Conservation (phyloP, 2,888 invertebrate genomes). For the Acanthosepion esculentum region DNA sequence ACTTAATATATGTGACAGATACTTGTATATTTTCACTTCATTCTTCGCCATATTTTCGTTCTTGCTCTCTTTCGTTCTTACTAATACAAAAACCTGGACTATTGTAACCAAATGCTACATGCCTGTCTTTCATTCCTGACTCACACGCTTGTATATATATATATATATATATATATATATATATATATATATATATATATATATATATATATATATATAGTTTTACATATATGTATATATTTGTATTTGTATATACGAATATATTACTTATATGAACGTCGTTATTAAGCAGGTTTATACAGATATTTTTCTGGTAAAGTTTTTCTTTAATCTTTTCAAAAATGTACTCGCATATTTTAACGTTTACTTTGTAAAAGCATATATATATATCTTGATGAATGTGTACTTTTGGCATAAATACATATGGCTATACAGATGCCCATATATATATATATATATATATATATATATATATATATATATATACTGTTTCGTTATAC, state of each 20-base stretch:
- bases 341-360: not conserved
- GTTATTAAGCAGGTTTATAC: not conserved
- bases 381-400: not conserved
- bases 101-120: too few relatives aligned
- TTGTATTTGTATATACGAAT: not conserved
- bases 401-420: not conserved
- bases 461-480: not conserved
- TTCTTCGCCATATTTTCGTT: too few relatives aligned
- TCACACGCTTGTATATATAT: not conserved
- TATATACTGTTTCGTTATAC: too few relatives aligned
- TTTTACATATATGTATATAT: not conserved
- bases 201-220: not conserved
- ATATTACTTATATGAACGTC: not conserved
- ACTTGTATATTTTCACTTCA: too few relatives aligned
- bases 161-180: constrained; percentile 33
- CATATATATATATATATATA: not conserved
- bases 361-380: not conserved
- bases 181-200: constrained; percentile 14
- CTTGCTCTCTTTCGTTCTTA: too few relatives aligned
- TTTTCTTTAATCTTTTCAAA: not conserved
- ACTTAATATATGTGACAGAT: too few relatives aligned
- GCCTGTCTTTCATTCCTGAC: too few relatives aligned
- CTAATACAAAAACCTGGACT: too few relatives aligned
- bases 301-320: not conserved
- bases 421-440: not conserved